These are phyloP conservation scores for Mechanitis messenoides DNA, from an alignment of 2,888 invertebrate genomes.

Conservation along the genomic window DNA sequence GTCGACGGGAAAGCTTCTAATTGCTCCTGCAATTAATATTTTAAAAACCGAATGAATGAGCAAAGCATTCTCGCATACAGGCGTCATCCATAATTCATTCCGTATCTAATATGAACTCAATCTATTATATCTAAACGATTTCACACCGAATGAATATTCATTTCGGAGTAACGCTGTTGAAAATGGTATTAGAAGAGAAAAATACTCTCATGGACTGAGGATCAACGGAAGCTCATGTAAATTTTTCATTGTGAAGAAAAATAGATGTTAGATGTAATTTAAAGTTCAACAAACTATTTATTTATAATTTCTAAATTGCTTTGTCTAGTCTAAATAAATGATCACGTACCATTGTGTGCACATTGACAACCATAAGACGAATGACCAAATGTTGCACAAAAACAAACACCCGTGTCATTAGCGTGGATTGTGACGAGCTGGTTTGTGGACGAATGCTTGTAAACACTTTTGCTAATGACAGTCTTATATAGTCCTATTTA, in stretches of 20 bases:
- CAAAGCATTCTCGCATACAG: constrained; percentile 52
- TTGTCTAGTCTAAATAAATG: constrained; percentile 25
- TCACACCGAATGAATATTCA: constrained; percentile 73
- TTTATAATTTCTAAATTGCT: background rate
- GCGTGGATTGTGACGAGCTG: constrained; percentile 56
- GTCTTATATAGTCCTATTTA: constrained; percentile 6
- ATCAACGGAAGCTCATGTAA: constrained; percentile 60
- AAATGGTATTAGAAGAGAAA: constrained; percentile 66
- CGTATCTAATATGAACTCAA: constrained; percentile 66
- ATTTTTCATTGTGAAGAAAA: constrained; percentile 69
- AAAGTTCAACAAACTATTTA: constrained; percentile 33
- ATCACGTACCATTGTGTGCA: constrained; percentile 49
- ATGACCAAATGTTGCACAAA: constrained; percentile 62
- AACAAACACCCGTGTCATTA: constrained; percentile 67
- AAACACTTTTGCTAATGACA: constrained; percentile 13
- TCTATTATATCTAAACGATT: constrained; percentile 75
- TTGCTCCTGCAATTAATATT: constrained; percentile 28
- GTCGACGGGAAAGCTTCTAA: constrained; percentile 15
- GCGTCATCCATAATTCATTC: constrained; percentile 63
- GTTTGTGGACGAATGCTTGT: constrained; percentile 53
- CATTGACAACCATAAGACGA: constrained; percentile 64
- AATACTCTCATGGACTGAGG: constrained; percentile 53
- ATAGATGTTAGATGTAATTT: constrained; percentile 50
- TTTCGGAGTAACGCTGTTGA: constrained; percentile 68
- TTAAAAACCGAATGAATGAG: constrained; percentile 30